Percentiles rank a stretch among this genome's conserved stretches.
These are phyloP conservation scores for Acanthoscelides obtectus DNA, from an alignment of 2,888 invertebrate species.

Conservation along the genomic window DNA sequence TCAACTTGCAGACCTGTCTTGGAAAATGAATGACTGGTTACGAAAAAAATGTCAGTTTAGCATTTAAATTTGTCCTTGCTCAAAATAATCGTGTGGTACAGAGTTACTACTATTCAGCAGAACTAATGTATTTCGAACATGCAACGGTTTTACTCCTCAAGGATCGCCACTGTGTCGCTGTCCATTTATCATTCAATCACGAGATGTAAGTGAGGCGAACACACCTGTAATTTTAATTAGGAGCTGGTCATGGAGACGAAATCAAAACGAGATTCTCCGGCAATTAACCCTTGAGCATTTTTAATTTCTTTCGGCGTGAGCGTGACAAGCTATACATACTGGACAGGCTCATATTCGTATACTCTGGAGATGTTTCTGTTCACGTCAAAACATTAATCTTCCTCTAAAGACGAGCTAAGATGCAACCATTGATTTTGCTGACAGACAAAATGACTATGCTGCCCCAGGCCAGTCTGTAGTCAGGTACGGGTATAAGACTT, in stretches of 20 bases:
- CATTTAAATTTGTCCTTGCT: no score
- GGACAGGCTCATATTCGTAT: neutral
- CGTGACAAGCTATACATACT: neutral
- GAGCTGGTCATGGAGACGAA: neutral
- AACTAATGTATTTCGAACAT: no score
- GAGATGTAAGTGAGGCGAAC: conserved; percentile 4
- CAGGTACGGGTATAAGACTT: neutral
- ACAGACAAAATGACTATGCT: neutral
- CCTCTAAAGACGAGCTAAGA: neutral
- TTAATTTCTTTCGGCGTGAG: neutral
- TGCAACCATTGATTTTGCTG: neutral
- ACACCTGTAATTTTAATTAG: conserved; percentile 16
- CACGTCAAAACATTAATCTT: neutral
- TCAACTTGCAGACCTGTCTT: no score
- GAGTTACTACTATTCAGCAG: no score
- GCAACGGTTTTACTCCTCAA: no score
- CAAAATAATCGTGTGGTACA: no score
- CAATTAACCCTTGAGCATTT: neutral
- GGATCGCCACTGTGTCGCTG: neutral
- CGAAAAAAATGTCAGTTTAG: no score
- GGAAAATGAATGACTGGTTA: no score
- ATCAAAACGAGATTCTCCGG: neutral
- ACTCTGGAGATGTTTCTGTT: neutral
- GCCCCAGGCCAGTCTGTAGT: neutral
- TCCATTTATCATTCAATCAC: neutral